These are phyloP conservation scores for Drosophila affinis DNA, from an alignment of 2,888 invertebrate genomes.

Conservation along the genomic window DNA sequence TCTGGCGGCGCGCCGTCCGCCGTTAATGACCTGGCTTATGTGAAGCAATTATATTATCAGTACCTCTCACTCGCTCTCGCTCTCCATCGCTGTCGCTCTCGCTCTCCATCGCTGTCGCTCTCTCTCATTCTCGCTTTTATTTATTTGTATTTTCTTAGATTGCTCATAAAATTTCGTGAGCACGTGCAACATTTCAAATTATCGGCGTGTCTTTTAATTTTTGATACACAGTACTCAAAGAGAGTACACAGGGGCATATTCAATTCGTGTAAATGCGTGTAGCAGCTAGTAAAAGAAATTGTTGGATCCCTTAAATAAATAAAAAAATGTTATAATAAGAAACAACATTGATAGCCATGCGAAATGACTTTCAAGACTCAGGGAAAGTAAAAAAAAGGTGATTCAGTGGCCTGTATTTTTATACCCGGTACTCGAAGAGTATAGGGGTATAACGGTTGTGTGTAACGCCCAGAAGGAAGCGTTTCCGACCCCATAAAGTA, in stretches of 20 bases:
- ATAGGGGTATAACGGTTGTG: too few species aligned
- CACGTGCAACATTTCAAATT: constrained; percentile 66
- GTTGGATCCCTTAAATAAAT: too few species aligned
- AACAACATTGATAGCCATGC: too few species aligned
- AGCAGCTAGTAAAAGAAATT: too few species aligned
- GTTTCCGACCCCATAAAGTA: too few species aligned
- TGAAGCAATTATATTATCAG: constrained; percentile 52
- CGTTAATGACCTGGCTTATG: constrained; percentile 39
- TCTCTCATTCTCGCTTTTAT: background rate
- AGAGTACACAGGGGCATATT: background rate
- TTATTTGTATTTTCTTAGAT: constrained; percentile 33
- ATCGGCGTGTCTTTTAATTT: constrained; percentile 46
- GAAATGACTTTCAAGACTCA: too few species aligned
- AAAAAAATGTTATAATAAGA: too few species aligned
- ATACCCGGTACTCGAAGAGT: too few species aligned
- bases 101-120: background rate
- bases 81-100: background rate
- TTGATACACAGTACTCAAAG: constrained; percentile 1
- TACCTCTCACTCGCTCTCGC: background rate
- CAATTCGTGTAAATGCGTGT: background rate
- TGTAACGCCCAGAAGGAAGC: too few species aligned
- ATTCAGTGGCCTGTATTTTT: too few species aligned
- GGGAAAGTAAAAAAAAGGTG: too few species aligned
- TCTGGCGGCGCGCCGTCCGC: constrained; percentile 15
- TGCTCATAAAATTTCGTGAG: constrained; percentile 34